Base-by-base conservation (phyloP, 2,888 invertebrate genomes). In the Notodonta ziczac region DNA sequence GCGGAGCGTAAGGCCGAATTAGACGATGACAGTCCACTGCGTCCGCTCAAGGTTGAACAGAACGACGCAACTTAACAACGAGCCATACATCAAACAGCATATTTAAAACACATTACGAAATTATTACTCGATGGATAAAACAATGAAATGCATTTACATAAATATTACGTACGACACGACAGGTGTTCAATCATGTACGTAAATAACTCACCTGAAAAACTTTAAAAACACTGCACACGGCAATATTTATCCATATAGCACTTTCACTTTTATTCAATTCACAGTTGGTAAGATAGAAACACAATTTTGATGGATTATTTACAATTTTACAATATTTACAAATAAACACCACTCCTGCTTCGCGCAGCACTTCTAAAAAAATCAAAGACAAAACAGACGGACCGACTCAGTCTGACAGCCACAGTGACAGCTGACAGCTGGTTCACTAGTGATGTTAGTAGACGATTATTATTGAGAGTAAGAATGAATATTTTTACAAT, bases 241-340 rank as follows among this genome's bases (percentile, higher is more conserved):
- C 59, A 61, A 60, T 74, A 67, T 73, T 61, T 71, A 83, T 82
- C 84, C 87, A 87, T 87, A 83, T 81, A 90, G 84, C 85, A 89
- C 85, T 76, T 74, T 68, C 81, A 82, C 83, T 69, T 66, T 67
- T 62, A 69, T 66, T 70, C 65, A 68, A 74, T 77, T 68, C 70
- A 77, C 70, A 71, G 70, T 68, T 64, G 56, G 60, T 63, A 62
- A 58, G 65, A 67, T 68, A 73, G 70, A 80, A 74, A 66, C 74
- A 71, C 67, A 73, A 74, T 78, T 77, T 80, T 74, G 73, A 67
- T 69, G 59, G 61, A 74, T 72, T 87, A 89, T 89, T 88, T 86
- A 86, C 84, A 84, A 80, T 77, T 83, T 76, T 78, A 73, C 85
- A 89, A 84, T 91, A 91, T 92, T 91, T 91, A 91, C 90, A 89